Conservation (phyloP, 1,140 invertebrate genomes). For the Sminthurides bifidus region DNA sequence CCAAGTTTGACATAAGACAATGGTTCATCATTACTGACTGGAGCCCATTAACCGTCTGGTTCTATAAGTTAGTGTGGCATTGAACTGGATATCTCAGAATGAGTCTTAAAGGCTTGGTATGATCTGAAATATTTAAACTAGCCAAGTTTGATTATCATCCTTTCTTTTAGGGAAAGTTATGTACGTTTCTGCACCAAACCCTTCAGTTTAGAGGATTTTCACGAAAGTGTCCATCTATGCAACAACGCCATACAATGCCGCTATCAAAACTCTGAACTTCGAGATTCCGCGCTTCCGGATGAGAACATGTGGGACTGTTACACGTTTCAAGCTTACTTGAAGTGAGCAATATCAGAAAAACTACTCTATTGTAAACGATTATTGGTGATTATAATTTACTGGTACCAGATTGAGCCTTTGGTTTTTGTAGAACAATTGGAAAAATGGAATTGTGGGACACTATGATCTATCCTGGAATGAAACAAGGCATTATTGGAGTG, state of each 20-base stretch:
- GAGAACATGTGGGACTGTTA: slow-evolving; percentile 79
- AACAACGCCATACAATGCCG: slow-evolving; percentile 88
- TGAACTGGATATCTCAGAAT: not conserved
- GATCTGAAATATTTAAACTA: not conserved
- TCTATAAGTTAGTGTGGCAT: slow-evolving; percentile 58
- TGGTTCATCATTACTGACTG: slow-evolving; percentile 86
- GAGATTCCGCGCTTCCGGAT: slow-evolving; percentile 57
- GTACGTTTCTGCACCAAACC: slow-evolving; percentile 83
- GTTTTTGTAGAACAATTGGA: slow-evolving; percentile 42
- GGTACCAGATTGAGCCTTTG: not conserved
- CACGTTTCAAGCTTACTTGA: slow-evolving; percentile 42
- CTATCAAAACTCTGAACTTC: slow-evolving; percentile 59
- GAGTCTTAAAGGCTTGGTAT: not conserved
- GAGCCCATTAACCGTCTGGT: slow-evolving; percentile 83
- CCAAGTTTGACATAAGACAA: slow-evolving; percentile 86
- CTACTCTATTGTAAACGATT: slow-evolving; percentile 43
- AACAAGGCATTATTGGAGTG: slow-evolving; percentile 70
- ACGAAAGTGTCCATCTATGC: slow-evolving; percentile 84
- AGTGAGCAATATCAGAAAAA: slow-evolving; percentile 30
- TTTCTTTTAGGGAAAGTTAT: slow-evolving; percentile 61
- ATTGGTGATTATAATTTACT: slow-evolving; percentile 37
- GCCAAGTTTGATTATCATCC: slow-evolving; percentile 3
- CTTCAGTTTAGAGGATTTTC: slow-evolving; percentile 76
- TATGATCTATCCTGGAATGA: slow-evolving; percentile 79
- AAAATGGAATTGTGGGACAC: slow-evolving; percentile 59